A percentile compares a stretch with the other conserved stretches of the same genome.
These are phyloP conservation scores for Entelurus aequoreus DNA, from an alignment of 2,113 vertebrate species.

Conservation along the genomic window DNA sequence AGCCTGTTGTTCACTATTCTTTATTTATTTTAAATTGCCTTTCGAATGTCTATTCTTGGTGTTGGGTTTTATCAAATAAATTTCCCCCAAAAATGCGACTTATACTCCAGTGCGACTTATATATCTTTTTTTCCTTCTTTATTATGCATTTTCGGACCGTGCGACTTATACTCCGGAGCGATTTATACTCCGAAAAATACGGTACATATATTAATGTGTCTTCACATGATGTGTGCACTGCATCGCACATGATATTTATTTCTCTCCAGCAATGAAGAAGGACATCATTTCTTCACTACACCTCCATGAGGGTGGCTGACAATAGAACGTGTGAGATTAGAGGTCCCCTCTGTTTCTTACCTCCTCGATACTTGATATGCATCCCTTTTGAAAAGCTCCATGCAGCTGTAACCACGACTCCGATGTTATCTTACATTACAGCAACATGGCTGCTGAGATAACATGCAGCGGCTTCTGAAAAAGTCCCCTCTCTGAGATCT, in stretches of 20 bases:
- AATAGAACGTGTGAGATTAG: constrained; percentile 30
- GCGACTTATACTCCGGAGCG: no score
- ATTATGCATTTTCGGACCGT: no score
- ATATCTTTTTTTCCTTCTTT: no score
- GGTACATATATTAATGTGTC: constrained; percentile 1
- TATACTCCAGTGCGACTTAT: no score
- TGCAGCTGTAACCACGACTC: constrained; percentile 50
- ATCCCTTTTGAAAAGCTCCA: constrained; percentile 46
- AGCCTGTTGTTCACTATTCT: no score
- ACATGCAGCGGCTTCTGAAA: constrained; percentile 31
- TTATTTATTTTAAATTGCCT: no score
- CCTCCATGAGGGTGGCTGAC: constrained; percentile 2
- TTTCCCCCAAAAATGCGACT: no score
- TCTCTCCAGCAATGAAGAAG: constrained; percentile 1
- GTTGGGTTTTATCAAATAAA: no score
- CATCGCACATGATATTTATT: neutral
- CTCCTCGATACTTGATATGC: constrained; percentile 46
- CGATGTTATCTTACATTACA: constrained; percentile 43
- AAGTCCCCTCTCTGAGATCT: constrained; percentile 27
- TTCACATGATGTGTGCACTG: neutral
- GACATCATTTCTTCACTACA: constrained; percentile 11
- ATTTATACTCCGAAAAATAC: no score
- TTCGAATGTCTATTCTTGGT: no score
- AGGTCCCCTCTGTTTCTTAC: constrained; percentile 38
- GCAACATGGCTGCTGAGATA: constrained; percentile 26